Conservation (phyloP, 2,113 vertebrate genomes). For the Sylvia atricapilla region DNA sequence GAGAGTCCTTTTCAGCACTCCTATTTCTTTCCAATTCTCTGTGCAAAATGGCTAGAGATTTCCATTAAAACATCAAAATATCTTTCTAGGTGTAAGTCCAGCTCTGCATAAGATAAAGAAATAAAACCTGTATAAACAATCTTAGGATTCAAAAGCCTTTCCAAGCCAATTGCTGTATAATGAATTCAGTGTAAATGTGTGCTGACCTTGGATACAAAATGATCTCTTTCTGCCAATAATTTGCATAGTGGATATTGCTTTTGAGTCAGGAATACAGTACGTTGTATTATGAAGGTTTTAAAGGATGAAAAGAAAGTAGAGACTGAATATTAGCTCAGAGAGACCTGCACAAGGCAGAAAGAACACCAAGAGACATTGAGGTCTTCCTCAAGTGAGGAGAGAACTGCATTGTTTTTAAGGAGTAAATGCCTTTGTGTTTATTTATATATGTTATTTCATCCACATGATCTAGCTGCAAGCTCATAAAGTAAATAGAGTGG, state of each 20-base stretch:
- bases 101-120: conserved; percentile 27
- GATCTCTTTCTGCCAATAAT: conserved; percentile 46
- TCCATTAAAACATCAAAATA: conserved; percentile 43
- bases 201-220: conserved; percentile 63
- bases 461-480: background rate
- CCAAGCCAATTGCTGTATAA: conserved; percentile 25
- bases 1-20: conserved; percentile 1
- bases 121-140: conserved; percentile 38
- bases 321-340: background rate
- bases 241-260: conserved; percentile 30
- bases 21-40: background rate
- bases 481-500: background rate
- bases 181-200: conserved; percentile 51
- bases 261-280: background rate
- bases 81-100: background rate
- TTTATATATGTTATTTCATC: background rate
- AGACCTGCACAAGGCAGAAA: background rate
- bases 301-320: conserved; percentile 11
- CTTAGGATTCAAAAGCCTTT: conserved; percentile 24
- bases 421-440: background rate
- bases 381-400: background rate
- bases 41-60: background rate
- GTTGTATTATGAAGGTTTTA: conserved; percentile 20
- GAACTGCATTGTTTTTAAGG: background rate
- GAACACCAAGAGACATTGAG: background rate